phyloP scores from a whole-genome alignment of 1,140 invertebrate species.

The Metaphire vulgaris region DNA sequence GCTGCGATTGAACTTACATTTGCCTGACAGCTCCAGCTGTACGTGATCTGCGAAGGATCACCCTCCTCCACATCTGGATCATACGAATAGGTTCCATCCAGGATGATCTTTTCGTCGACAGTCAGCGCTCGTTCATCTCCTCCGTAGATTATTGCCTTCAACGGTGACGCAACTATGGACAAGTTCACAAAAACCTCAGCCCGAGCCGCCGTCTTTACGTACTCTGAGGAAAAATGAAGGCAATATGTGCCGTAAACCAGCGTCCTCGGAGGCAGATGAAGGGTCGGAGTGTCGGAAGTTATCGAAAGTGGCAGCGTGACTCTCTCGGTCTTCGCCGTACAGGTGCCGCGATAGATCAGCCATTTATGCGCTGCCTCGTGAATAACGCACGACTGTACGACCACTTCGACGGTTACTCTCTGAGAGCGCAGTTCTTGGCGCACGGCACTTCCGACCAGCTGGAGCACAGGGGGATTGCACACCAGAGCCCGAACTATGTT shows the following conservation, averaged over 20 bases:
- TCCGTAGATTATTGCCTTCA: slow-evolving; percentile 36
- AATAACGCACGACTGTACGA: slow-evolving; percentile 5
- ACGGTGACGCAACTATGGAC: slow-evolving; percentile 32
- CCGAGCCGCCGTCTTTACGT: neutral
- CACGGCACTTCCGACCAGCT: neutral
- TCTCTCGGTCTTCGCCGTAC: neutral
- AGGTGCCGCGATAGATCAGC: neutral
- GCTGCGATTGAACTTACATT: slow-evolving; percentile 13
- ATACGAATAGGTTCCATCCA: slow-evolving; percentile 37
- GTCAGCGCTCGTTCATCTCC: slow-evolving; percentile 30
- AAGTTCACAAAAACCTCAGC: slow-evolving; percentile 27
- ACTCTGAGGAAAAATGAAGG: neutral
- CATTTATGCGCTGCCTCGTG: neutral
- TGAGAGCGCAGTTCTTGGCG: neutral
- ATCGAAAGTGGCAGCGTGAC: slow-evolving; percentile 5
- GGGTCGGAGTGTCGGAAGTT: neutral
- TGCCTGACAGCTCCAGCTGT: slow-evolving; percentile 36
- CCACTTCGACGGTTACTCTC: neutral
- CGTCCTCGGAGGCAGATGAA: neutral
- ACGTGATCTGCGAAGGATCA: slow-evolving; percentile 27
- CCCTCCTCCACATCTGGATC: slow-evolving; percentile 35
- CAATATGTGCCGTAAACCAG: neutral
- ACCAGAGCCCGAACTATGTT: neutral
- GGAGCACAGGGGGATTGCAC: neutral
- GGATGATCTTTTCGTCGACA: slow-evolving; percentile 14